phyloP scores from a whole-genome alignment of 2,797 vertebrate species.

The Enteromius trimaculatus region DNA sequence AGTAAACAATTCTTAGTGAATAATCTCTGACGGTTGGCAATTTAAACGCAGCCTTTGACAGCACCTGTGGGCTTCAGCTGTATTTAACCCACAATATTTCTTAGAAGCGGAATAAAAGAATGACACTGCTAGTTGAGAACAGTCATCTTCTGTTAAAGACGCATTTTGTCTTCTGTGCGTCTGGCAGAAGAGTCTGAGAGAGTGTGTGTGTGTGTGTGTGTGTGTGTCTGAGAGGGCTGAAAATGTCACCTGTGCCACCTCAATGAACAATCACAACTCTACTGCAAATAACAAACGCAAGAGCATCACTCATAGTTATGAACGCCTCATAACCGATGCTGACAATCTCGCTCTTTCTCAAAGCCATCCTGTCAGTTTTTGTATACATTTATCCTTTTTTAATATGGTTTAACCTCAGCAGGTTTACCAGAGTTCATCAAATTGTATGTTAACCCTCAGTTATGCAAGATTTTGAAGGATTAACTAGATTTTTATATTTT shows the following conservation, averaged over 20 bases:
- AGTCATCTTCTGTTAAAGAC: conserved; percentile 16
- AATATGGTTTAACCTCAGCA: not conserved
- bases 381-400: conserved; percentile 25
- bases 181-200: not conserved
- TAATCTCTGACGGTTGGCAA: conserved; percentile 7
- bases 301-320: conserved; percentile 36
- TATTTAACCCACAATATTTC: conserved; percentile 14
- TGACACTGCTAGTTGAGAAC: conserved; percentile 11
- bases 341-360: conserved; percentile 26
- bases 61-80: conserved; percentile 9
- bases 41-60: conserved; percentile 8
- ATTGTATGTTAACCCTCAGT: not conserved
- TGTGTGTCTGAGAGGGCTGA: conserved; percentile 6
- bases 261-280: conserved; percentile 45
- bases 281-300: conserved; percentile 43
- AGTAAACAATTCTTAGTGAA: not conserved
- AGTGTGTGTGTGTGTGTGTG: not conserved
- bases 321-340: conserved; percentile 32
- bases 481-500: not conserved
- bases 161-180: conserved; percentile 11
- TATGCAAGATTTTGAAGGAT: not conserved
- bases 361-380: conserved; percentile 35
- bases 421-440: not conserved
- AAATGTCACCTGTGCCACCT: conserved; percentile 43
- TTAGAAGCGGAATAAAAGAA: conserved; percentile 25